Conservation (phyloP, 2,888 invertebrate species). For the Acleris emargana region DNA sequence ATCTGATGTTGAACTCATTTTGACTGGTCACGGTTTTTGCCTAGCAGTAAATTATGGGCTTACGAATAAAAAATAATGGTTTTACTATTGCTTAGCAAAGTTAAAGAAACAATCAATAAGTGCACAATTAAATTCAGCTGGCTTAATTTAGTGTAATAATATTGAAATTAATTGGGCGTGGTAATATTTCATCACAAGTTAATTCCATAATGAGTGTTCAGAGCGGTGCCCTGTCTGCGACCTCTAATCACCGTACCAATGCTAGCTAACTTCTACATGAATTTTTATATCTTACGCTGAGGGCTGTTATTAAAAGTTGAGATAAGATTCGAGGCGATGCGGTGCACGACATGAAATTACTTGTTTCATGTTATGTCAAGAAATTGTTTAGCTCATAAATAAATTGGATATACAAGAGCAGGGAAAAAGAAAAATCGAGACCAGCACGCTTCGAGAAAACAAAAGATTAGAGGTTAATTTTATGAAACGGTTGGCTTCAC, state of each 20-base stretch:
- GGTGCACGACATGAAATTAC: slow-evolving; percentile 61
- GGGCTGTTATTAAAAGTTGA: slow-evolving; percentile 67
- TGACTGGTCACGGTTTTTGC: too few species aligned
- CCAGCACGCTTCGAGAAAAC: slow-evolving; percentile 17
- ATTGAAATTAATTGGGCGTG: not conserved
- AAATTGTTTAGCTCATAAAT: slow-evolving; percentile 46
- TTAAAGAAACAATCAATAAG: too few species aligned
- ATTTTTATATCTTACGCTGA: slow-evolving; percentile 59
- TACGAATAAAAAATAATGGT: too few species aligned
- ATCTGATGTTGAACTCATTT: too few species aligned
- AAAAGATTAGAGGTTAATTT: slow-evolving; percentile 22
- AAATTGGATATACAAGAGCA: slow-evolving; percentile 26
- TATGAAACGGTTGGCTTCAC: slow-evolving; percentile 4
- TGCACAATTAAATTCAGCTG: too few species aligned
- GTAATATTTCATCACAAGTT: not conserved
- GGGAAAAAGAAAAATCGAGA: slow-evolving; percentile 13
- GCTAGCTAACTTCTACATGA: slow-evolving; percentile 58
- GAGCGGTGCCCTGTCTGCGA: slow-evolving; percentile 47
- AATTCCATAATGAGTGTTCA: slow-evolving; percentile 32
- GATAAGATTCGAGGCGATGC: slow-evolving; percentile 65
- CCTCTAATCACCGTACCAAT: slow-evolving; percentile 45
- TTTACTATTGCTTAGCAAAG: too few species aligned
- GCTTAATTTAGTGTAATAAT: too few species aligned
- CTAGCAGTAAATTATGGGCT: too few species aligned
- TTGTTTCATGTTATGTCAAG: slow-evolving; percentile 52